Base-by-base conservation (phyloP, 2,113 vertebrate genomes). In the Panthera tigris region DNA sequence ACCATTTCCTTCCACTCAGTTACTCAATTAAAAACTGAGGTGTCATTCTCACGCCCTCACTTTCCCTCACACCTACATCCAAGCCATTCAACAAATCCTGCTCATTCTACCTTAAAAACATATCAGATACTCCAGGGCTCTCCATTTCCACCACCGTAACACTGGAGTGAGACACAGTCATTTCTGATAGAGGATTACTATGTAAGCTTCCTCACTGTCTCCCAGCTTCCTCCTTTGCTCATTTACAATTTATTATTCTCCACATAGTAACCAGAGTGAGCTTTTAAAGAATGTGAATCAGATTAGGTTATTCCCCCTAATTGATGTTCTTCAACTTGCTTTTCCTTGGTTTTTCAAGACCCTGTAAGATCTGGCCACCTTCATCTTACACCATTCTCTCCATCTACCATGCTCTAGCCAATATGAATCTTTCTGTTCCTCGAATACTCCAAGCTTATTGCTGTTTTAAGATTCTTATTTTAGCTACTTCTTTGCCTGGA, bases 1-100 rank as follows among this genome's bases (percentile, higher is more conserved):
- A 33, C n/a, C 13, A 36, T 69, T 87, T 79, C 39, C 21, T 95
- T 94, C 74, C 55, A 74, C 15, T 87, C 61, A n/a, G 29, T 84
- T 45, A 41, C 7, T 80, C 36, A 74, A n/a, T 92, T 55, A 78
- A 78, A 73, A 96, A 52, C 55, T 5, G 18, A 95, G 41, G 15
- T 39, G 33, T 83, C 29, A 11, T 68, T 83, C 36, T 33, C 9
- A 45, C 14, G 13, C 88, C 7, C 33, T 85, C 0, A 3, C 45
- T 89, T 81, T 8, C 12, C 66, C 69, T 85, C 10, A 33, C 14
- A 71, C 21, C 50, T 55, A 57, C 41, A 48, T 52, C 41, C 33
- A 61, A 66, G 61, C 18, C 36, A 68, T 50, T 87, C 61, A 61
- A 45, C 18, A 86, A 73, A 41, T 89, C 33, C 33, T 52, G 1